Evolutionary conservation across 1,140 invertebrate species (phyloP), one percentile per base, ranked within the genome.

Genomic region (Bombus consobrinus): DNA sequence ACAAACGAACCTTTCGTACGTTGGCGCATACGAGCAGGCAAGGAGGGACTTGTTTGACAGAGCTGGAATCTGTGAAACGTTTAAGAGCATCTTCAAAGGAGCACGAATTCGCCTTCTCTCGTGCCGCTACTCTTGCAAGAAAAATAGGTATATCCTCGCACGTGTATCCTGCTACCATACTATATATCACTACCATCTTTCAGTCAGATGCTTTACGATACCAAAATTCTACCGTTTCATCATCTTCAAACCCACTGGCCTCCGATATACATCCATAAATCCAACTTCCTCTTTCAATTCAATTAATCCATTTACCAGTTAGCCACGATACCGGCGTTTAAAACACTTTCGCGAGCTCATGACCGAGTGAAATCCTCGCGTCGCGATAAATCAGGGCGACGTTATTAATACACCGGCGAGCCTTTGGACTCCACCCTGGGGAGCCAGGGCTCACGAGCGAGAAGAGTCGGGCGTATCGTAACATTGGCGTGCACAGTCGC

Each of bases 331-430:
- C 47, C 47, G n/a, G n/a, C 39, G 72, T 73, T 74, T 47, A 47
- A 74, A 74, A 53, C 72, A 22, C 72, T 34, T 32, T 74, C 43
- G 72, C 72, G 18, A 6, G 72, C 72, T 47, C 41, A 74, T 47
- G 72, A 74, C 72, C n/a, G 72, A 47, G n/a, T 74, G 72, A 74
- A 74, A 47, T 1, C 41, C 72, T 34, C 72, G 72, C 72, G 32
- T 47, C 43, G 41, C 72, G 72, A 76, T 78, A 28, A 32, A 32
- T 28, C 71, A 75, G 37, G 81, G 69, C 43, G 82, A 85, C 81
- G 43, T 87, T 87, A 84, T 87, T 80, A 86, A 87, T 76, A 83
- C 80, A 73, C 76, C 76, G 85, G 59, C 43, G 81, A 68, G n/a
- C 64, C 71, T 88, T 88, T 83, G 73, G 83, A 32, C 73, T 83